Conservation (phyloP, 2,888 invertebrate genomes). For the Xiphydria camelus region DNA sequence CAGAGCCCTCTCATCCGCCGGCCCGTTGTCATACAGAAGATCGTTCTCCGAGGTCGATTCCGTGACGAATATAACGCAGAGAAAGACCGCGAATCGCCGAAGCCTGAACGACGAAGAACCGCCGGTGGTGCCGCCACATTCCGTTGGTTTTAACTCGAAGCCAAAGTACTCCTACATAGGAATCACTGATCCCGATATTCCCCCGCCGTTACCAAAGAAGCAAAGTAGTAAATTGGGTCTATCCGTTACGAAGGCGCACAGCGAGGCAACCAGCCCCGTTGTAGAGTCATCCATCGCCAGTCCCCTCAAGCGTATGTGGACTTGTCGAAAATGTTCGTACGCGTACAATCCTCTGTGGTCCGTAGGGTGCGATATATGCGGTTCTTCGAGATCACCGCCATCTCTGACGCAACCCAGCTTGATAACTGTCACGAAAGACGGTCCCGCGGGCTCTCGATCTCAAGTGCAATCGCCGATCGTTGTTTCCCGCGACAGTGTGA, state of each 20-base stretch:
- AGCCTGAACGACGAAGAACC: slow-evolving; percentile 64
- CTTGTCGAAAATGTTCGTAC: slow-evolving; percentile 85
- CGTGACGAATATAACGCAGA: slow-evolving; percentile 55
- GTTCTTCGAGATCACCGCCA: slow-evolving; percentile 66
- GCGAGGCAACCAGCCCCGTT: slow-evolving; percentile 50
- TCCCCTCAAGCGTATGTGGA: slow-evolving; percentile 72
- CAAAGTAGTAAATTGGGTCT: slow-evolving; percentile 46
- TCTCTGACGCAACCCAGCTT: slow-evolving; percentile 68
- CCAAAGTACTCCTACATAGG: slow-evolving; percentile 52
- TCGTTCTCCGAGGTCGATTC: slow-evolving; percentile 58
- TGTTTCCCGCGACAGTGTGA: slow-evolving; percentile 52
- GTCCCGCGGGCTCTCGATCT: slow-evolving; percentile 46
- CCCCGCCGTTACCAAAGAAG: slow-evolving; percentile 55
- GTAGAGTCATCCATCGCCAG: slow-evolving; percentile 37
- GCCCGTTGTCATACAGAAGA: slow-evolving; percentile 53
- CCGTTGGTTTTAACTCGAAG: slow-evolving; percentile 50
- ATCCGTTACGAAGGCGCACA: slow-evolving; percentile 37
- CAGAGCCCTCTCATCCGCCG: slow-evolving; percentile 49
- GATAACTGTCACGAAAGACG: slow-evolving; percentile 70
- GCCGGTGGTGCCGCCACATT: slow-evolving; percentile 61
- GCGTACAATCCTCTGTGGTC: slow-evolving; percentile 83
- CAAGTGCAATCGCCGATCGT: slow-evolving; percentile 52
- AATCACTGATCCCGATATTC: slow-evolving; percentile 52
- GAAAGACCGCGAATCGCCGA: slow-evolving; percentile 55
- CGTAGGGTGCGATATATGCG: slow-evolving; percentile 81